Evolutionary conservation across 2,113 vertebrate species (phyloP).

Genomic region (Malurus elegans): DNA sequence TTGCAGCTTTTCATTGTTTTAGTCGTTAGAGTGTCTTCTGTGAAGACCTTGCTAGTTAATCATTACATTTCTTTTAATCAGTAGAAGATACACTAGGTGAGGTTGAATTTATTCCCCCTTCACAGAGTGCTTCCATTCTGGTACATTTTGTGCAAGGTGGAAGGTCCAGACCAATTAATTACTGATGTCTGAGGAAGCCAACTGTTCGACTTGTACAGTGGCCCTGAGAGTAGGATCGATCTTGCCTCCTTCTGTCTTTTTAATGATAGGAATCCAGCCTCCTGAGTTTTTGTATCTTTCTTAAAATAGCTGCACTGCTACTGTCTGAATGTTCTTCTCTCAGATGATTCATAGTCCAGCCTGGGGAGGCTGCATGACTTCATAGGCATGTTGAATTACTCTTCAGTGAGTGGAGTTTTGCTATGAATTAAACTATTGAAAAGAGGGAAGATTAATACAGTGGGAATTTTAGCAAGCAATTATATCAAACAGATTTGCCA

Average conservation of each 20-base stretch:
- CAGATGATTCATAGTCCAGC: background rate
- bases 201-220: background rate
- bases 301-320: background rate
- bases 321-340: background rate
- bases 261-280: background rate
- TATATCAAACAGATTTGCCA: background rate
- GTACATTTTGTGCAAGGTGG: background rate
- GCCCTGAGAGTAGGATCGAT: background rate
- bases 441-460: background rate
- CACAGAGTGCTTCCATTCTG: background rate
- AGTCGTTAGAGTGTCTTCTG: background rate
- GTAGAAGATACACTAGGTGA: background rate
- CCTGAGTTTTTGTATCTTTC: background rate
- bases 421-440: background rate
- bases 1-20: background rate
- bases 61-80: background rate
- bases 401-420: background rate
- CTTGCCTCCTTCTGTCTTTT: background rate
- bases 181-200: background rate
- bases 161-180: background rate
- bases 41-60: background rate
- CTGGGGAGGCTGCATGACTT: background rate
- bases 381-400: background rate
- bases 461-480: background rate
- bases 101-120: background rate